Conservation (phyloP, 2,797 vertebrate genomes). For the Sebastes elongatus region DNA sequence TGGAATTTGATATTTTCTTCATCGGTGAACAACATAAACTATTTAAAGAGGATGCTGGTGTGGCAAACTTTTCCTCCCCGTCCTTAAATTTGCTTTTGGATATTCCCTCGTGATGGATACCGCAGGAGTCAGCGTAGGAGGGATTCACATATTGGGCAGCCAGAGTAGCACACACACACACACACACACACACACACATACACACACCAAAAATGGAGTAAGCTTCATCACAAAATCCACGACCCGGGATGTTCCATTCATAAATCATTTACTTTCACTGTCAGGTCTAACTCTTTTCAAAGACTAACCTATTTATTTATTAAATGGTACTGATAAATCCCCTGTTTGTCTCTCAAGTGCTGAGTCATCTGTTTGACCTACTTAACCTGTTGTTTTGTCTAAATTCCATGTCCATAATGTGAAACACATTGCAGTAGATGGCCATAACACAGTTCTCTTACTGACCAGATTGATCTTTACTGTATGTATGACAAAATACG, state of each 20-base stretch:
- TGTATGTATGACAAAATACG: not conserved
- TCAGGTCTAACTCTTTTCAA: slow-evolving; percentile 37
- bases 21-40: slow-evolving; percentile 86
- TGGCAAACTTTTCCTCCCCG: slow-evolving; percentile 83
- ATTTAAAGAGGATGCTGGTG: slow-evolving; percentile 80
- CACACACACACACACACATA: not conserved
- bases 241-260: slow-evolving; percentile 40
- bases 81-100: slow-evolving; percentile 80
- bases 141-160: slow-evolving; percentile 61
- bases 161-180: slow-evolving; percentile 2
- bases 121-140: slow-evolving; percentile 41
- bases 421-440: not conserved
- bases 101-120: slow-evolving; percentile 82
- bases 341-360: not conserved
- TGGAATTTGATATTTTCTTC: slow-evolving; percentile 86
- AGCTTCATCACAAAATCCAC: slow-evolving; percentile 23
- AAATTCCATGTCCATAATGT: not conserved
- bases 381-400: slow-evolving; percentile 16
- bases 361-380: slow-evolving; percentile 18
- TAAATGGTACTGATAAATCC: slow-evolving; percentile 40
- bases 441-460: not conserved
- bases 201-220: not conserved
- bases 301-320: slow-evolving; percentile 29
- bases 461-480: not conserved
- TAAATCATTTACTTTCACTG: slow-evolving; percentile 50